Percentiles rank a stretch among this genome's conserved stretches.
These are phyloP conservation scores for Caretta caretta DNA, from an alignment of 2,113 vertebrate genomes.

Conservation along the genomic window DNA sequence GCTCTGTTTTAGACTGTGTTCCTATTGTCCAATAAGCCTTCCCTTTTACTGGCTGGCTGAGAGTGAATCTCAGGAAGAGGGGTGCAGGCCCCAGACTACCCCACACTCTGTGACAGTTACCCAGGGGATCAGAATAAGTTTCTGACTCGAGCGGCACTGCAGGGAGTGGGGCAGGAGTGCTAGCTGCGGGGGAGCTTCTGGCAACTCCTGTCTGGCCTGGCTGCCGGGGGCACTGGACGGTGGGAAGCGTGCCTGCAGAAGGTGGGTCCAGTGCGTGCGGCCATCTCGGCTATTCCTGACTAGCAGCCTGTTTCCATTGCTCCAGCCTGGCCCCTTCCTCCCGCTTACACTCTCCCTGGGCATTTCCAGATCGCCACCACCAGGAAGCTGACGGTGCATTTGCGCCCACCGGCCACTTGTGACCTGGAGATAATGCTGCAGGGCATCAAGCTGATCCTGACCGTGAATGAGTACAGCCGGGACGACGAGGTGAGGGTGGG, in stretches of 20 bases:
- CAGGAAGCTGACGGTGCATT: conserved; percentile 93
- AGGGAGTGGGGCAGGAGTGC: not conserved
- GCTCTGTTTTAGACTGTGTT: no score
- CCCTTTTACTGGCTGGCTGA: no score
- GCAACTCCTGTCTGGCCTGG: not conserved
- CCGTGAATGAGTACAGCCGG: conserved; percentile 83
- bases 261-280: no score
- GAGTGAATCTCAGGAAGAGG: no score
- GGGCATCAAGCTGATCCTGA: conserved; percentile 94
- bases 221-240: no score
- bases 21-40: no score
- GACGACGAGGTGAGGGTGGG: conserved; percentile 79
- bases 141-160: not conserved
- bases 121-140: no score
- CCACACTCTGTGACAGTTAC: no score
- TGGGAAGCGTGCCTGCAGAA: not conserved
- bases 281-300: not conserved
- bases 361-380: conserved; percentile 89
- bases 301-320: not conserved
- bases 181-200: no score
- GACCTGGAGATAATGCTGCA: conserved; percentile 94
- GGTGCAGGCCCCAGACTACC: no score
- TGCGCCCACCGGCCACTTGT: conserved; percentile 93
- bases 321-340: rapidly evolving
- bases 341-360: not conserved